Evolutionary conservation across 2,888 invertebrate species (phyloP).

Genomic region (Crocallis elinguaria): DNA sequence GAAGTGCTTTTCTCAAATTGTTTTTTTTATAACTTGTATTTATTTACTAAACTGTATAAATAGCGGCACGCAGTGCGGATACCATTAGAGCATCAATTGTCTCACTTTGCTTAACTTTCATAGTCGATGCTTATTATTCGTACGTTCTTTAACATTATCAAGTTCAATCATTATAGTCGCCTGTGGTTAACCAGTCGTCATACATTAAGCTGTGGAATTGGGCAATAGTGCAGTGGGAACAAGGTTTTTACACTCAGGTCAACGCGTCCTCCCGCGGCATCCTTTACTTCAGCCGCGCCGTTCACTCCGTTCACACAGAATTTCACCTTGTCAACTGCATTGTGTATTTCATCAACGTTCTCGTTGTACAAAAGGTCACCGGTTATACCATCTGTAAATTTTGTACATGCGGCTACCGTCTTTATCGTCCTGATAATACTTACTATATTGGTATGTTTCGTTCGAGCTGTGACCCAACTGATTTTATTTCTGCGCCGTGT

Average conservation of each 20-base stretch:
- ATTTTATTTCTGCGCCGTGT: conserved; percentile 27
- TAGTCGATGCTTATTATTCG: neutral
- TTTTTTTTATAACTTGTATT: too few relatives aligned
- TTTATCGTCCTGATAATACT: conserved; percentile 31
- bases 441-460: conserved; percentile 28
- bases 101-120: too few relatives aligned
- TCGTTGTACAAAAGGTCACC: conserved; percentile 57
- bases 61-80: too few relatives aligned
- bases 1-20: too few relatives aligned
- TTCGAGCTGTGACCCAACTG: conserved; percentile 1
- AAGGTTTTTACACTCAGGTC: conserved; percentile 57
- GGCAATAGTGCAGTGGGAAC: conserved; percentile 57
- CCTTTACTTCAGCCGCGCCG: conserved; percentile 63
- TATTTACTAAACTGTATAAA: too few relatives aligned
- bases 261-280: conserved; percentile 62
- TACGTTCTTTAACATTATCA: conserved; percentile 6
- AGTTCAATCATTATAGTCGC: conserved; percentile 23
- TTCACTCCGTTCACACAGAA: conserved; percentile 67
- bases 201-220: conserved; percentile 42
- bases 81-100: too few relatives aligned
- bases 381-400: conserved; percentile 40
- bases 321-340: conserved; percentile 74
- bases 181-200: conserved; percentile 40
- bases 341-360: conserved; percentile 62
- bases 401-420: conserved; percentile 33